These are phyloP conservation scores for Mus spretus DNA, from an alignment of 2,797 vertebrate genomes.

Conservation along the genomic window DNA sequence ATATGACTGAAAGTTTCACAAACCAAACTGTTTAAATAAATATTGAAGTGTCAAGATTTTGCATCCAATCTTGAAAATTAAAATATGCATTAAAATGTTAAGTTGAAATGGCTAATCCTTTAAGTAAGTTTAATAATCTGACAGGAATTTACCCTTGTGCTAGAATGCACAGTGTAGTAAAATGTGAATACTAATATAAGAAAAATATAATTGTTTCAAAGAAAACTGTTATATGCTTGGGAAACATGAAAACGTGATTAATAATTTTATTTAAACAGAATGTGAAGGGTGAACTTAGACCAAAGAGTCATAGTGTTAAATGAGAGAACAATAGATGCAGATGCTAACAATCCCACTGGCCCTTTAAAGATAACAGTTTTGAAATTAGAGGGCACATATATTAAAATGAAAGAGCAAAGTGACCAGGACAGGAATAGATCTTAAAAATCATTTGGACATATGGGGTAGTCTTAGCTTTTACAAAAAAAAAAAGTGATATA, in stretches of 20 bases:
- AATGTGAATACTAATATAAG: constrained; percentile 5
- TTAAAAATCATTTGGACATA: not conserved
- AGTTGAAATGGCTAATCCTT: constrained; percentile 3
- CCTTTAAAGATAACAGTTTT: not conserved
- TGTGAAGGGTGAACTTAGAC: not conserved
- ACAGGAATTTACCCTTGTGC: not conserved
- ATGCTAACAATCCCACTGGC: not conserved
- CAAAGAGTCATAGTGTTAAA: not conserved
- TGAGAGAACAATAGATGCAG: not conserved
- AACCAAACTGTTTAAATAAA: not conserved
- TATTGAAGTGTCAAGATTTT: constrained; percentile 20
- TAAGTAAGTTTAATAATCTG: constrained; percentile 22
- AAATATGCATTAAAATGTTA: not conserved
- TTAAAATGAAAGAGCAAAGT: not conserved
- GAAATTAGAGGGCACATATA: not conserved
- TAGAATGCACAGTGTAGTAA: not conserved
- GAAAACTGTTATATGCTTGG: not conserved
- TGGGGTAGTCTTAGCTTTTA: not conserved
- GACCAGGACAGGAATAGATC: not conserved
- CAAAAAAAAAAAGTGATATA: not conserved
- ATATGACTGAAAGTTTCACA: not conserved
- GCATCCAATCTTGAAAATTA: constrained; percentile 5
- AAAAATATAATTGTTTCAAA: constrained; percentile 8
- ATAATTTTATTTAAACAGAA: constrained; percentile 6
- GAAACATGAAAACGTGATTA: not conserved